Evolutionary conservation across 2,113 vertebrate genomes (phyloP).

Genomic region (Boleophthalmus pectinirostris): DNA sequence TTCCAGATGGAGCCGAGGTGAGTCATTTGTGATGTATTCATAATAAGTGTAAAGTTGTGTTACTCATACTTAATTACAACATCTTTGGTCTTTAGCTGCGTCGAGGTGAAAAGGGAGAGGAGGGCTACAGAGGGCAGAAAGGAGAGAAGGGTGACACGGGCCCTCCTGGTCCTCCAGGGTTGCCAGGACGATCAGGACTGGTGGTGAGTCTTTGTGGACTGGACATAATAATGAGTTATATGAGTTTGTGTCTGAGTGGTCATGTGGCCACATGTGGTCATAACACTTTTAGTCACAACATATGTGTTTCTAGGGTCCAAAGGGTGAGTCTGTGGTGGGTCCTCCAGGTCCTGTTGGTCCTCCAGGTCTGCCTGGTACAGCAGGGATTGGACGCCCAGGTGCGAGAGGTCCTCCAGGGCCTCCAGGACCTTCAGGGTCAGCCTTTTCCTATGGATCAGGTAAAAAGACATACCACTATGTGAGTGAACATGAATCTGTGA

Average conservation of each 20-base stretch:
- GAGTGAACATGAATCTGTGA: not conserved
- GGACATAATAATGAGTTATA: not conserved
- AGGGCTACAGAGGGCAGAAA: conserved; percentile 79
- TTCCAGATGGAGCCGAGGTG: conserved; percentile 60
- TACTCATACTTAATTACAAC: not conserved
- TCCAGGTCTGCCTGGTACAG: conserved; percentile 83
- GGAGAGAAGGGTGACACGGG: conserved; percentile 84
- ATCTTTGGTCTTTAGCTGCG: not conserved
- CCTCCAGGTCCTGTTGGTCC: conserved; percentile 84
- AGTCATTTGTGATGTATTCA: not conserved
- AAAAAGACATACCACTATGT: not conserved
- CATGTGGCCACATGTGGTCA: too few species aligned
- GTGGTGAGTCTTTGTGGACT: conserved; percentile 73
- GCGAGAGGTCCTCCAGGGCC: conserved; percentile 84
- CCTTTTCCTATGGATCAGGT: conserved; percentile 79
- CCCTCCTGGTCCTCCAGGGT: conserved; percentile 78
- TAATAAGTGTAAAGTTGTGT: not conserved
- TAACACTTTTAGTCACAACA: not conserved
- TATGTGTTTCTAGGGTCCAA: conserved; percentile 81
- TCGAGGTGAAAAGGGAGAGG: conserved; percentile 80
- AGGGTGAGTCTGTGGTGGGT: conserved; percentile 86
- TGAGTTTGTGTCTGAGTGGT: not conserved
- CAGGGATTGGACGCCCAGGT: conserved; percentile 85
- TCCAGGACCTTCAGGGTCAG: conserved; percentile 79
- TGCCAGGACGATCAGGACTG: conserved; percentile 83